Percentiles rank a stretch among this genome's conserved stretches.
Evolutionary conservation across 2,113 vertebrate genomes (phyloP).

Genomic region (Mobula birostris): DNA sequence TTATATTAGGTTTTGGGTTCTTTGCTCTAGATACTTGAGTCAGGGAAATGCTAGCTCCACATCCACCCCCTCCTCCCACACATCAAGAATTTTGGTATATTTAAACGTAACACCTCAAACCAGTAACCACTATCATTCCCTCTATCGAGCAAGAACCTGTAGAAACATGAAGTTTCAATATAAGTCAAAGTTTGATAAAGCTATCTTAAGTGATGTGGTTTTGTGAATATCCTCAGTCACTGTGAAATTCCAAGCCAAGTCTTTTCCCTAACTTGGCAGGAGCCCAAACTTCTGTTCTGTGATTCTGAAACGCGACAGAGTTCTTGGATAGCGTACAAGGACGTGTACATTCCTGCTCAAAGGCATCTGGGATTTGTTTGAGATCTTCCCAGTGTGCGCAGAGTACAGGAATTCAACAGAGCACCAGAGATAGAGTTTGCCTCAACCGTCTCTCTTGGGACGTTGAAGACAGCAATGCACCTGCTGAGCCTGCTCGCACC

Average conservation of each 20-base stretch:
- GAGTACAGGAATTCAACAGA: not conserved
- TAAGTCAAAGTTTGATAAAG: not conserved
- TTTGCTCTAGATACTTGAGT: too few relatives aligned
- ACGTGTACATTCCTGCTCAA: slow-evolving; percentile 1
- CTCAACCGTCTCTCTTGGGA: not conserved
- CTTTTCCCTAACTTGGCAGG: not conserved
- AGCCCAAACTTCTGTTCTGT: not conserved
- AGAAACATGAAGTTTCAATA: not conserved
- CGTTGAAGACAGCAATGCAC: not conserved
- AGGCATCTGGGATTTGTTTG: not conserved
- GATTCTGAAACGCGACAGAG: not conserved
- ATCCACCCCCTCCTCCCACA: too few relatives aligned
- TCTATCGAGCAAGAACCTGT: not conserved
- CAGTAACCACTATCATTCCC: not conserved
- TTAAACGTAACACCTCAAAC: not conserved
- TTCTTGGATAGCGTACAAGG: not conserved
- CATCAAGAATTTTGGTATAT: too few relatives aligned
- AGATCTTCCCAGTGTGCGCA: not conserved
- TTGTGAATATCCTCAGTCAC: not conserved
- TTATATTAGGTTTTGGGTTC: too few relatives aligned
- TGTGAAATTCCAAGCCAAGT: not conserved
- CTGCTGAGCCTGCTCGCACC: not conserved
- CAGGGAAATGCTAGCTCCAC: too few relatives aligned
- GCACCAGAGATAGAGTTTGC: not conserved
- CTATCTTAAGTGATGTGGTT: not conserved